These are phyloP conservation scores for Lagorchestes hirsutus DNA, from an alignment of 2,797 vertebrate species.

Conservation along the genomic window DNA sequence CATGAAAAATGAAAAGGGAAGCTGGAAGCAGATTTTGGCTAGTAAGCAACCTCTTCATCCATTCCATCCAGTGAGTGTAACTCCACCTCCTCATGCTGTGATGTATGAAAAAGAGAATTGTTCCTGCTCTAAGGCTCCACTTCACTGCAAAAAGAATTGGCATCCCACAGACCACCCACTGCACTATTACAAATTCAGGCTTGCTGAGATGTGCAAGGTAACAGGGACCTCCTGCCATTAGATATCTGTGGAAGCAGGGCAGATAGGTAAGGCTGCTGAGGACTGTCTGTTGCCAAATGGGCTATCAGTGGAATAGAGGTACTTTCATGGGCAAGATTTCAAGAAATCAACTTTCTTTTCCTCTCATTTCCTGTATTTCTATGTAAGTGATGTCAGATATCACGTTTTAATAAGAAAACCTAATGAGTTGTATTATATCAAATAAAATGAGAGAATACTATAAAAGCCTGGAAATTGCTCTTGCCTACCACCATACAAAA, in stretches of 20 bases:
- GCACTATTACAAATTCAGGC: not conserved
- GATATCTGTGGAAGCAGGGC: not conserved
- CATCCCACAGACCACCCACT: accelerated
- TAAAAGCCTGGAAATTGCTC: not conserved
- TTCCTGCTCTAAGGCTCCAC: too few species aligned
- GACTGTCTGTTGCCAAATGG: too few species aligned
- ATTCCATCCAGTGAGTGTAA: not conserved
- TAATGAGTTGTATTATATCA: not conserved
- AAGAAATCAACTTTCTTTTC: not conserved
- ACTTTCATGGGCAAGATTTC: not conserved
- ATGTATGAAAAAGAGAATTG: not conserved
- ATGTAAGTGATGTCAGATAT: too few species aligned
- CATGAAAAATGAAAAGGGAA: not conserved
- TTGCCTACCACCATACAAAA: not conserved
- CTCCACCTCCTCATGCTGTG: not conserved
- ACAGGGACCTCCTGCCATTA: not conserved
- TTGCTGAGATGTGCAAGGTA: not conserved
- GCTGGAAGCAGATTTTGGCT: not conserved
- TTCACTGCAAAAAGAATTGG: not conserved
- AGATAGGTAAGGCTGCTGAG: not conserved
- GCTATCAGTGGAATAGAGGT: accelerated
- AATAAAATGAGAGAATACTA: not conserved
- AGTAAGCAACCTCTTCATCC: not conserved
- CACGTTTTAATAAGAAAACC: not conserved
- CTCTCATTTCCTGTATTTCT: accelerated